These are phyloP conservation scores for Carapus acus DNA, from an alignment of 2,797 vertebrate genomes.

Conservation along the genomic window DNA sequence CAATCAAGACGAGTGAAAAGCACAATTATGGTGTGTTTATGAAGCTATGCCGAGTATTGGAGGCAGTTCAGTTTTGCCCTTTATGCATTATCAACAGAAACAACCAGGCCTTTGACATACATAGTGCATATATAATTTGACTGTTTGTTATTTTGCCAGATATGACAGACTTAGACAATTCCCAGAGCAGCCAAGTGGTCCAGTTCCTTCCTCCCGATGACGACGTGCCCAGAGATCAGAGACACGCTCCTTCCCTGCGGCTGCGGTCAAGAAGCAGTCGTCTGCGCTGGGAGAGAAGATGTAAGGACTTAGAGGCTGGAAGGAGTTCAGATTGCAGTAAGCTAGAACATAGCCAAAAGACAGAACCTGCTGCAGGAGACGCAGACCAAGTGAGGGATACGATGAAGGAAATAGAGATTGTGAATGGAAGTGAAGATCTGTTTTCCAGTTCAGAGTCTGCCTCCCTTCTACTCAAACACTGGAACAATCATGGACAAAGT, in stretches of 20 bases:
- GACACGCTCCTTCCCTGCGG: conserved; percentile 52
- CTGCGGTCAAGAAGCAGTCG: conserved; percentile 69
- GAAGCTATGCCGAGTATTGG: no score
- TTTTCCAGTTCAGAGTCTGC: conserved; percentile 34
- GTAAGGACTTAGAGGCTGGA: conserved; percentile 5
- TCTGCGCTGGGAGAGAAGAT: conserved; percentile 56
- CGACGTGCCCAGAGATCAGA: conserved; percentile 15
- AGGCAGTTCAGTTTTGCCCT: no score
- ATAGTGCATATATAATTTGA: no score
- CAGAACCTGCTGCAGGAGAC: background rate
- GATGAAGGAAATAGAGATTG: background rate
- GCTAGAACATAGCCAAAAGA: conserved; percentile 2
- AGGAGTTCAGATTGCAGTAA: conserved; percentile 14
- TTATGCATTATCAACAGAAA: no score
- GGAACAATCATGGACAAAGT: conserved; percentile 30
- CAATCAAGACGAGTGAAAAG: no score
- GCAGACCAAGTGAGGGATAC: background rate
- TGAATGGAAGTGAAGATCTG: conserved; percentile 40
- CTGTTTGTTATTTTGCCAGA: no score
- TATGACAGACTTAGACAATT: no score
- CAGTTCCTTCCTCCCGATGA: conserved; percentile 38
- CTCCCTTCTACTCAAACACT: conserved; percentile 62
- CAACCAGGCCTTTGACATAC: no score
- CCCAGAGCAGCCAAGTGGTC: no score
- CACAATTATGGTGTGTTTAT: no score